Percentiles rank a stretch among this genome's conserved stretches.
Conservation (phyloP, 2,797 vertebrate species). For the Cheirogaleus major region DNA sequence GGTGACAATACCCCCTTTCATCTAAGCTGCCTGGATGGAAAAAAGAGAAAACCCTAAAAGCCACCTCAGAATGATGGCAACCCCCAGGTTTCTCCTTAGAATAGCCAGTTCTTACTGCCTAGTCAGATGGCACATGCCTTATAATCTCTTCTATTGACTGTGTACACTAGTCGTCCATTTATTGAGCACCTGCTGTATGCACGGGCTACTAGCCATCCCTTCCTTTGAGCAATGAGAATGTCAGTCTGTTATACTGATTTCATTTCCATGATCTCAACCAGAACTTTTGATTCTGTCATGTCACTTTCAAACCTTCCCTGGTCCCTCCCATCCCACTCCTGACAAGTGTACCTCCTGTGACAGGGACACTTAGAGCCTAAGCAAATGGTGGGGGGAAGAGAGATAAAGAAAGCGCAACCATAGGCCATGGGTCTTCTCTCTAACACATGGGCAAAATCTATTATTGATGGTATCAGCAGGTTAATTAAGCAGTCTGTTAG, state of each 20-base stretch:
- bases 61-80: neutral
- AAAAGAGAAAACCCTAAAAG: neutral
- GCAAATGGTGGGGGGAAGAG: neutral
- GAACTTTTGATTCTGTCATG: neutral
- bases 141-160: neutral
- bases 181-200: neutral
- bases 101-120: neutral
- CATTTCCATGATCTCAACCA: neutral
- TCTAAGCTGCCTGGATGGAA: neutral
- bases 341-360: neutral
- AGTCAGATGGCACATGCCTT: neutral
- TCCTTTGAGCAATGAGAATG: neutral
- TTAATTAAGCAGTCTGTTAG: conserved; percentile 79
- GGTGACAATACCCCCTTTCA: neutral
- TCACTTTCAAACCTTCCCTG: neutral
- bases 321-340: neutral
- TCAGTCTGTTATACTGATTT: neutral
- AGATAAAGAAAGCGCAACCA: neutral
- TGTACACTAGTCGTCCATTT: neutral
- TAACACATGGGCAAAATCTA: conserved; percentile 40
- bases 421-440: conserved; percentile 26
- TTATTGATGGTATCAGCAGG: conserved; percentile 69
- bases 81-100: neutral
- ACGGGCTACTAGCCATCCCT: neutral
- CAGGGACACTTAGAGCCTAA: neutral